Evolutionary conservation across 2,797 vertebrate genomes (phyloP).

Genomic region (Tauraco hartlaubi): DNA sequence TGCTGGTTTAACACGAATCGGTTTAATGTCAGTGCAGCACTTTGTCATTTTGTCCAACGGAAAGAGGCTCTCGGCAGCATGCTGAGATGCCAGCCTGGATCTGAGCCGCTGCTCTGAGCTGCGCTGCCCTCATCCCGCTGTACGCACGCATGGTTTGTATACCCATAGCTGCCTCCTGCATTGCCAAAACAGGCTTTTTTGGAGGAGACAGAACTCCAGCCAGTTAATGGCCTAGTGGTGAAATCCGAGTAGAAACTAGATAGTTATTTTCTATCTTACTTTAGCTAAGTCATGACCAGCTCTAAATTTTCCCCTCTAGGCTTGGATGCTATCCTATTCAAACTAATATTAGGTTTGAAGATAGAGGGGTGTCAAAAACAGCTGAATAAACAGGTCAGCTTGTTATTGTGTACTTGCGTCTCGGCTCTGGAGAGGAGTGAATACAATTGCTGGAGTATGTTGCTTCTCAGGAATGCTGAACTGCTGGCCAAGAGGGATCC

Average conservation of each 20-base stretch:
- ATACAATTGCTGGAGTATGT: constrained; percentile 13
- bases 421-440: neutral
- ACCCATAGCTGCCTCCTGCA: neutral
- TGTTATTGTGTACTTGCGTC: constrained; percentile 37
- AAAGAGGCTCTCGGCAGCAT: neutral
- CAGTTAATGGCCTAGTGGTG: neutral
- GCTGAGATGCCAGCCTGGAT: constrained; percentile 6
- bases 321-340: constrained; percentile 55
- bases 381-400: constrained; percentile 50
- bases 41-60: constrained; percentile 3
- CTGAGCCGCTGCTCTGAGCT: constrained; percentile 1
- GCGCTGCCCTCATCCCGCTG: neutral
- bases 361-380: constrained; percentile 60
- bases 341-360: constrained; percentile 56
- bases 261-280: constrained; percentile 17
- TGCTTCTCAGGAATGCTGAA: constrained; percentile 51
- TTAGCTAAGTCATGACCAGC: constrained; percentile 20
- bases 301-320: constrained; percentile 23
- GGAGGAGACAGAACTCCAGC: neutral
- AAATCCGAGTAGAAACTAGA: constrained; percentile 29
- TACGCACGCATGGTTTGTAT: fast-evolving
- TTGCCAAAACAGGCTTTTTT: constrained; percentile 2
- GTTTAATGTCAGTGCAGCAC: constrained; percentile 12
- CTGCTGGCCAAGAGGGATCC: neutral
- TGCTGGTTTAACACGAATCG: neutral